A percentile compares a stretch with the other conserved stretches of the same genome.
Conservation (phyloP, 1,140 invertebrate species). For the Whitmania pigra region DNA sequence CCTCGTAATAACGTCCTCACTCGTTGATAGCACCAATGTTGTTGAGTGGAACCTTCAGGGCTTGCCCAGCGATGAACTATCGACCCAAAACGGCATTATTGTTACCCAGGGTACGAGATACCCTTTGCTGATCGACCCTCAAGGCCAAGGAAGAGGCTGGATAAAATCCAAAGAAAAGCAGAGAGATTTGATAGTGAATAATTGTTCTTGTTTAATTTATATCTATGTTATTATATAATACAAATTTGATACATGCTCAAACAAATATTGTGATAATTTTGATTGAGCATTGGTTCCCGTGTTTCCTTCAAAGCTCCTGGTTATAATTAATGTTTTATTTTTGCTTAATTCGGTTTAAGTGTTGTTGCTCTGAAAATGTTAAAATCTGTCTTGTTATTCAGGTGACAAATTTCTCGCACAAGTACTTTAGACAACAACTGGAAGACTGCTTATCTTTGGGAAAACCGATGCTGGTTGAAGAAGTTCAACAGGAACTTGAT, state of each 20-base stretch:
- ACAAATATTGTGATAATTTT: too few relatives aligned
- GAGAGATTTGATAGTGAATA: constrained; percentile 68
- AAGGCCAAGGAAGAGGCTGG: constrained; percentile 93
- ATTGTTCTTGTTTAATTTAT: too few relatives aligned
- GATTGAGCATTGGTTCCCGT: too few relatives aligned
- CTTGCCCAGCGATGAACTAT: constrained; percentile 85
- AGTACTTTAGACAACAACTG: constrained; percentile 85
- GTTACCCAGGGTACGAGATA: constrained; percentile 80
- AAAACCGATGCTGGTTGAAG: constrained; percentile 79
- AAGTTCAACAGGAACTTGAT: constrained; percentile 84
- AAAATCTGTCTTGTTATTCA: constrained; percentile 40
- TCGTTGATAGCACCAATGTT: constrained; percentile 76
- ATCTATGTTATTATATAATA: background rate
- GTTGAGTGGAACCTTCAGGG: constrained; percentile 88
- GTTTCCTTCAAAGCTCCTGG: too few relatives aligned
- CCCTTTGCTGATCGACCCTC: constrained; percentile 84
- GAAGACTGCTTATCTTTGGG: constrained; percentile 86
- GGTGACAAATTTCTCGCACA: constrained; percentile 86
- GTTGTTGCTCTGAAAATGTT: too few relatives aligned
- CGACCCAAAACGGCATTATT: constrained; percentile 88
- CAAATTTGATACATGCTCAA: too few relatives aligned
- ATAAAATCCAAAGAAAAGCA: constrained; percentile 81
- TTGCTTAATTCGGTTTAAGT: too few relatives aligned
- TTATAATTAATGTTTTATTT: too few relatives aligned
- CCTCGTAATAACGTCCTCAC: constrained; percentile 75